Percentiles rank a stretch among this genome's conserved stretches.
Conservation (phyloP, 2,888 invertebrate genomes). For the Podotricha telesiphe region DNA sequence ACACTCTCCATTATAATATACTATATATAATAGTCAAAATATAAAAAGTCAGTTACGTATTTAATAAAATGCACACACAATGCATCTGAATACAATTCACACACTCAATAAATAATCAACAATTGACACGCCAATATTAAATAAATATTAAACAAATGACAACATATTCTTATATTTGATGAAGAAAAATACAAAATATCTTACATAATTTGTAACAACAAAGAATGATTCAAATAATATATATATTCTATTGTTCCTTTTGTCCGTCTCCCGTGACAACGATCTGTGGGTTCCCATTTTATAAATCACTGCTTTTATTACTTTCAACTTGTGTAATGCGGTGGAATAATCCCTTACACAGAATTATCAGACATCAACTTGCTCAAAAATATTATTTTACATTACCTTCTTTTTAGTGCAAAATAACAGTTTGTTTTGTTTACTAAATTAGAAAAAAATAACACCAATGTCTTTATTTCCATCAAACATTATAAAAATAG, state of each 20-base stretch:
- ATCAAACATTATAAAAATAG: neutral
- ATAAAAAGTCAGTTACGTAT: no score
- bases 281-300: slow-evolving; percentile 47
- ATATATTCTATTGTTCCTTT: slow-evolving; percentile 49
- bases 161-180: neutral
- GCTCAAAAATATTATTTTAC: slow-evolving; percentile 1
- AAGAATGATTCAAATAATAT: slow-evolving; percentile 49
- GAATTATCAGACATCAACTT: slow-evolving; percentile 28
- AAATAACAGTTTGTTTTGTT: neutral
- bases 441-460: no score
- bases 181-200: slow-evolving; percentile 22
- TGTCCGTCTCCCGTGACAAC: slow-evolving; percentile 42
- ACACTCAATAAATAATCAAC: no score
- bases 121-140: neutral
- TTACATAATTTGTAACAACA: slow-evolving; percentile 25
- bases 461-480: no score
- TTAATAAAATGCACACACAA: no score
- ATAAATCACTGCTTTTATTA: slow-evolving; percentile 50
- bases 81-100: no score
- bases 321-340: slow-evolving; percentile 52
- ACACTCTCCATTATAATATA: no score
- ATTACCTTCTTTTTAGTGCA: neutral
- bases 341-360: slow-evolving; percentile 47
- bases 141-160: slow-evolving; percentile 43
- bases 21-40: no score